Base-by-base conservation (phyloP, 2,113 vertebrate species). In the Numida meleagris region DNA sequence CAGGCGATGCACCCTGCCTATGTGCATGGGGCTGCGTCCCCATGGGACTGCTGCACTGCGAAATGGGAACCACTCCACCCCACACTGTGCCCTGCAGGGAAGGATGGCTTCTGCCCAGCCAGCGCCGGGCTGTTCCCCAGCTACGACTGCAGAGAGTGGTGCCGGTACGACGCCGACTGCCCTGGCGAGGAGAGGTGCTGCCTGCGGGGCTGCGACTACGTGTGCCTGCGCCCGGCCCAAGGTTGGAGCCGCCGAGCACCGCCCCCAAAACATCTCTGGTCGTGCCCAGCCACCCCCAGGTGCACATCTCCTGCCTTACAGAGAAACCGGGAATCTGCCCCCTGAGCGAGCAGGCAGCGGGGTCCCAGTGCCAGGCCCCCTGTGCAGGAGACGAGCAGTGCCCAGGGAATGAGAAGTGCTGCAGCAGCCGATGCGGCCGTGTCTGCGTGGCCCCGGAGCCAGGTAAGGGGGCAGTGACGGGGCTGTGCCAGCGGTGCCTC, bases 301-400 rank as follows among this genome's bases (percentile, higher is more conserved):
- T 34, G 27, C 0, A 0, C 61, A 21, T 62, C 43, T 85, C 48
- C 40, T 73, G 58, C 33, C 75, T 59, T 38, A 31, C 50, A 96
- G 95, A 91, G 65, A 96, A 95, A 65, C 79, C 93, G 0, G 94
- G 95, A 20, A 93, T 96, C 90, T 96, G 93, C 57, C 95, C 95
- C 0, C 14, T 83, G 82, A 53, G 63, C 4, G 14, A 76, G 19
- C 63, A 43, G 50, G 33, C 2, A 3, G 36, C 0, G 0, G 4
- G 1, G 0, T 24, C 43, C 9, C 42, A 24, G 0, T 95, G 95
- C 3, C 34, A 65, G 50, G 27, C 63, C 2, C 0, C 67, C 59
- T 96, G 96, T 12, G 3, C n/a, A 6, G 25, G 38, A 55, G 95
- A 95, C 76, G 38, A 63, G 93, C 93, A 94, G 75, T 96, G 96